These are phyloP conservation scores for Falcaria lacertinaria DNA, from an alignment of 2,888 invertebrate species.

Conservation along the genomic window DNA sequence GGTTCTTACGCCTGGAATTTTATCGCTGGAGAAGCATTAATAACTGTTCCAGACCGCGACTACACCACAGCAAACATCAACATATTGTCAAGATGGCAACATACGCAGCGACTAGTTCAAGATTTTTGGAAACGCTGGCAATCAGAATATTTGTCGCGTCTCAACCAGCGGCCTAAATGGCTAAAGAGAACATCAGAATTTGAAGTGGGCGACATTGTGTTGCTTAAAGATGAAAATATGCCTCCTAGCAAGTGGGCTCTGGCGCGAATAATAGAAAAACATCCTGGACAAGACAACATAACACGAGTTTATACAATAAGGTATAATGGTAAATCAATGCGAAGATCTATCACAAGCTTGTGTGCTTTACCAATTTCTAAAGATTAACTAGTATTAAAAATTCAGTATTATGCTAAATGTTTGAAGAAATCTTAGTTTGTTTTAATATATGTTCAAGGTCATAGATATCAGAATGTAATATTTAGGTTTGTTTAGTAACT, in stretches of 20 bases:
- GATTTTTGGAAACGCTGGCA: conserved; percentile 3
- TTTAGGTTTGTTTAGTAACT: too few relatives aligned
- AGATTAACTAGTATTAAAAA: too few relatives aligned
- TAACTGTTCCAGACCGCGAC: not conserved
- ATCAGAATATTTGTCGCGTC: not conserved
- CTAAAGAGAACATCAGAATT: not conserved
- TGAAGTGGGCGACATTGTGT: not conserved
- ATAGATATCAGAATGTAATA: too few relatives aligned
- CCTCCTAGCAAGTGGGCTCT: not conserved
- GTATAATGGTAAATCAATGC: too few relatives aligned
- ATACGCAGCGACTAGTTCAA: not conserved
- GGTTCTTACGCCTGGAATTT: conserved; percentile 17
- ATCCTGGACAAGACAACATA: not conserved
- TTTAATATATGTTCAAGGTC: too few relatives aligned
- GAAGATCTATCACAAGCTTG: too few relatives aligned
- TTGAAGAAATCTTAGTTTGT: too few relatives aligned
- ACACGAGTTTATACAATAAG: not conserved
- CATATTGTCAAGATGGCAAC: not conserved
- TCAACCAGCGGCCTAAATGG: conserved; percentile 1
- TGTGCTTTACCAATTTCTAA: too few relatives aligned
- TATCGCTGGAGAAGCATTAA: conserved; percentile 1
- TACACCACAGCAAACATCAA: not conserved
- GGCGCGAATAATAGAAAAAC: not conserved
- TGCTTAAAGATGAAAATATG: not conserved
- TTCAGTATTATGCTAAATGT: too few relatives aligned